Evolutionary conservation across 1,140 invertebrate species (phyloP).

Genomic region (Trichonephila clavipes): DNA sequence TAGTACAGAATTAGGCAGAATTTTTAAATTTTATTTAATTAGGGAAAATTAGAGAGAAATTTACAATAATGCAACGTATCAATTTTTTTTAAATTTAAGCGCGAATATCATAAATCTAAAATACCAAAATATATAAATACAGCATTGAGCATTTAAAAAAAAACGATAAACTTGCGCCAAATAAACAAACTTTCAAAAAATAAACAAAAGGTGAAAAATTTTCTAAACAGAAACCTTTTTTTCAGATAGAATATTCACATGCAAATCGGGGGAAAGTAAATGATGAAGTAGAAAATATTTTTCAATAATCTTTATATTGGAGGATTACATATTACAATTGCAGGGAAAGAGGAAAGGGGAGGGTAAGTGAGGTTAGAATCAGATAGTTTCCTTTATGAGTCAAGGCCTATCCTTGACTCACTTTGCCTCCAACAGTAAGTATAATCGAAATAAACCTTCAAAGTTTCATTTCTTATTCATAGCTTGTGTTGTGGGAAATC

Average conservation of each 20-base stretch:
- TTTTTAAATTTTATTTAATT: background rate
- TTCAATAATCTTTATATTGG: background rate
- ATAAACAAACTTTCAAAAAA: background rate
- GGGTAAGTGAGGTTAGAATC: background rate
- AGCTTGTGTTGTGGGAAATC: slow-evolving; percentile 4
- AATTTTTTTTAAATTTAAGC: too few relatives aligned
- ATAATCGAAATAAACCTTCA: slow-evolving; percentile 45
- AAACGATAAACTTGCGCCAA: too few relatives aligned
- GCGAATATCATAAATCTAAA: too few relatives aligned
- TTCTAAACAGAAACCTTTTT: too few relatives aligned
- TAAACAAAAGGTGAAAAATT: background rate
- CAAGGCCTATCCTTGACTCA: slow-evolving; percentile 66
- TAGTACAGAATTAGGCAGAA: background rate
- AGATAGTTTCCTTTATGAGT: slow-evolving; percentile 33
- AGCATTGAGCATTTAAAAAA: too few relatives aligned
- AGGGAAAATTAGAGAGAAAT: too few relatives aligned
- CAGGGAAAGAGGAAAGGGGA: background rate
- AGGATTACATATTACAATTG: background rate
- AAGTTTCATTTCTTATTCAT: slow-evolving; percentile 32
- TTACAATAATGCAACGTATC: too few relatives aligned
- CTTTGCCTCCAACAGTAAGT: slow-evolving; percentile 37
- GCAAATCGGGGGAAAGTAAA: background rate
- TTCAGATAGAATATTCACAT: background rate
- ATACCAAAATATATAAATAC: too few relatives aligned
- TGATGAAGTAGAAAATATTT: background rate